These are phyloP conservation scores for Columba guinea DNA, from an alignment of 2,797 vertebrate species.

Conservation along the genomic window DNA sequence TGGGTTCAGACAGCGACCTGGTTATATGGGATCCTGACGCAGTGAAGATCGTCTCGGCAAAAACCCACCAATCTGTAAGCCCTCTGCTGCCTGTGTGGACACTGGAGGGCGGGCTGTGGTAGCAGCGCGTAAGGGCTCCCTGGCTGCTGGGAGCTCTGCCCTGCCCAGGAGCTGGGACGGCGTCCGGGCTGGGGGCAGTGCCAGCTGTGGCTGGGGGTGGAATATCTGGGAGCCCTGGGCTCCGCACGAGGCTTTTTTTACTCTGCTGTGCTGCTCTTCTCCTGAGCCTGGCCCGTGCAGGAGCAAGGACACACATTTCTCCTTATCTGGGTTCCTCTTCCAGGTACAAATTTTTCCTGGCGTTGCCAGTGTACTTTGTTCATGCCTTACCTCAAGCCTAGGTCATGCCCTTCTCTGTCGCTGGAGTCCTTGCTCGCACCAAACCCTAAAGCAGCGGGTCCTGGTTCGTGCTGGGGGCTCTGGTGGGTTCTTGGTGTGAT, in stretches of 20 bases:
- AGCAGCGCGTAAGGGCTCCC: not conserved
- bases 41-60: constrained; percentile 92
- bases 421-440: not conserved
- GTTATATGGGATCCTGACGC: constrained; percentile 97
- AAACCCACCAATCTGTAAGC: constrained; percentile 94
- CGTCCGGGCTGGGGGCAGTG: not conserved
- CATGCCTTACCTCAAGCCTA: not conserved
- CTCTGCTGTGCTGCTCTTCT: not conserved
- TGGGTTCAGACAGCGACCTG: constrained; percentile 93
- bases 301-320: not conserved
- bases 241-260: not conserved
- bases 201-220: not conserved
- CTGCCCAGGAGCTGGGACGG: not conserved
- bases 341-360: not conserved
- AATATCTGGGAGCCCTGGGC: not conserved
- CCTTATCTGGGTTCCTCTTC: not conserved
- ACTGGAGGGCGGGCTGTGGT: rapidly evolving
- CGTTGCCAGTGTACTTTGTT: not conserved
- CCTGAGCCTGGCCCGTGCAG: not conserved
- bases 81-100: not conserved
- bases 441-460: not conserved
- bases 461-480: not conserved
- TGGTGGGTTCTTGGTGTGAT: not conserved
- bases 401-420: not conserved
- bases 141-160: not conserved